phyloP scores from a whole-genome alignment of 92 coral and sea anemone genomes.

The Hydrozoanthus gracilis region DNA sequence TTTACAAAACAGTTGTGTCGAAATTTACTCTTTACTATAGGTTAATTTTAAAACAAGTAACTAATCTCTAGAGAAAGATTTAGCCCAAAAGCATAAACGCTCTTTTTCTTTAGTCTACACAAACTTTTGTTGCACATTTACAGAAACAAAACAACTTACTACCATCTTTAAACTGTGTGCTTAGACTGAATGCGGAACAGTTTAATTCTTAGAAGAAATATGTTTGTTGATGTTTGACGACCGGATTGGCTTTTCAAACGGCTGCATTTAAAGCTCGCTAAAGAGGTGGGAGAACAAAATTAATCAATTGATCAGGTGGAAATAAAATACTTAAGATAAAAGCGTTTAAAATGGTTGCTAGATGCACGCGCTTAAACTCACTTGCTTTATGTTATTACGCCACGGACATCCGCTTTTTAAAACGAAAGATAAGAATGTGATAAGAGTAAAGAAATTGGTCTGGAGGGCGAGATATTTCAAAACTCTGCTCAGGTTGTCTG shows the following conservation, averaged over 20 bases:
- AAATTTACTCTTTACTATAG: no score
- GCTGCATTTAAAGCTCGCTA: neutral
- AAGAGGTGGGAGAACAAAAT: neutral
- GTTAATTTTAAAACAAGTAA: no score
- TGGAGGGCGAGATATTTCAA: neutral
- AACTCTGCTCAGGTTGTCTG: constrained; percentile 4
- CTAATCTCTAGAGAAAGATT: no score
- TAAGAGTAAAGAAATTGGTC: neutral
- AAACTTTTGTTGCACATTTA: neutral
- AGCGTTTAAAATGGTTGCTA: neutral
- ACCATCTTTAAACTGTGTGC: no score
- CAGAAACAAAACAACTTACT: neutral
- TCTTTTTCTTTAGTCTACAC: no score
- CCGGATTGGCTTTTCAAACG: neutral
- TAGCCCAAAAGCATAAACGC: no score
- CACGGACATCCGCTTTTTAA: neutral
- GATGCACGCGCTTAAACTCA: neutral
- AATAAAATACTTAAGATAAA: neutral
- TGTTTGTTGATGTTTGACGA: neutral
- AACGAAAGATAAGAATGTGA: constrained; percentile 5
- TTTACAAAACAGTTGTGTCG: no score
- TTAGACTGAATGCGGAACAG: neutral
- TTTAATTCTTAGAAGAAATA: neutral
- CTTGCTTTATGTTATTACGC: neutral
- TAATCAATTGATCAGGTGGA: neutral